phyloP scores from a whole-genome alignment of 2,888 invertebrate species.

The Baronia brevicornis region DNA sequence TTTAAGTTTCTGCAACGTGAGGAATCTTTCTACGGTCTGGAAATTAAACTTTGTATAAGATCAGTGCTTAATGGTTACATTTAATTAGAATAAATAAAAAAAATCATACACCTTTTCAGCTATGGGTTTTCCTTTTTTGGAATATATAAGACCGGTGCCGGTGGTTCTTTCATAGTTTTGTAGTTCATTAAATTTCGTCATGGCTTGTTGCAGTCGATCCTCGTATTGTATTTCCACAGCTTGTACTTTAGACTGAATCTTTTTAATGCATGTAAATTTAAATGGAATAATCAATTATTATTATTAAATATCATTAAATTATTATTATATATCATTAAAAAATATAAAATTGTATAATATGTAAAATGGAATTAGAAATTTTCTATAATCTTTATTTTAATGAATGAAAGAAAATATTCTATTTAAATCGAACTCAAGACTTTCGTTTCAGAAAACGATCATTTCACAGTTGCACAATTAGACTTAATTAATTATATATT shows the following conservation, averaged over 20 bases:
- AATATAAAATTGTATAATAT: no score
- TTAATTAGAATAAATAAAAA: conserved; percentile 4
- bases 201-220: conserved; percentile 36
- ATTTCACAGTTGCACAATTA: no score
- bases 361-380: neutral
- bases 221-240: conserved; percentile 38
- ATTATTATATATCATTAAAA: no score
- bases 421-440: no score
- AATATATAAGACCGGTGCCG: conserved; percentile 59
- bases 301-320: no score
- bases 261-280: conserved; percentile 1
- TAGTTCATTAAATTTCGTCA: conserved; percentile 46
- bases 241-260: conserved; percentile 51
- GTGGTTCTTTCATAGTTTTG: conserved; percentile 49
- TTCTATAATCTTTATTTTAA: neutral
- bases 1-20: conserved; percentile 54
- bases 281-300: no score
- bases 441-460: no score
- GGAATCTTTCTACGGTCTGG: conserved; percentile 55
- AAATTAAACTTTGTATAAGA: neutral
- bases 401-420: no score
- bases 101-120: conserved; percentile 50
- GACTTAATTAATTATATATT: no score
- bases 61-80: no score
- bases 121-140: conserved; percentile 66